Evolutionary conservation across 2,888 invertebrate species (phyloP).

Genomic region (Agrotis ipsilon): DNA sequence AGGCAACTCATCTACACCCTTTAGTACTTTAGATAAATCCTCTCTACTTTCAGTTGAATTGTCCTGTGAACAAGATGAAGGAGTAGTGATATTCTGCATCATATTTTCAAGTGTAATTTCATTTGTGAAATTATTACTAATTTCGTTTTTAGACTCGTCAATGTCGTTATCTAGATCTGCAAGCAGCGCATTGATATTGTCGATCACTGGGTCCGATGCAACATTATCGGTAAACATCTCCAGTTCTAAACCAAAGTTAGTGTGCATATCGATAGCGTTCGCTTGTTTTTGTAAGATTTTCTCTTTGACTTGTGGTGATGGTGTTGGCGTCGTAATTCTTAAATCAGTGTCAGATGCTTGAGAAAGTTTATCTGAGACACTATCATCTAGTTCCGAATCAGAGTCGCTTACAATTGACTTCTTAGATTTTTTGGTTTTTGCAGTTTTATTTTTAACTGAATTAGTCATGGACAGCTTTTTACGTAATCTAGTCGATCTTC

Average conservation of each 20-base stretch:
- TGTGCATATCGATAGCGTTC: conserved; percentile 45
- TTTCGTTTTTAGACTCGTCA: conserved; percentile 71
- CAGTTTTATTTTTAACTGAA: conserved; percentile 26
- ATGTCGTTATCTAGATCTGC: conserved; percentile 82
- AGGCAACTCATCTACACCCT: conserved; percentile 49
- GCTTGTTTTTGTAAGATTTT: conserved; percentile 31
- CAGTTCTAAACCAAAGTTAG: conserved; percentile 78
- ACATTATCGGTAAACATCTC: conserved; percentile 84
- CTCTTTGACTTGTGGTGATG: conserved; percentile 11
- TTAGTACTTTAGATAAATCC: conserved; percentile 65
- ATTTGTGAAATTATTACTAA: conserved; percentile 73
- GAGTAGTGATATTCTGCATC: conserved; percentile 73
- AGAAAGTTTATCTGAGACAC: conserved; percentile 19
- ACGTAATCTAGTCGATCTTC: conserved; percentile 74
- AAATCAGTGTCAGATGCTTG: conserved; percentile 1
- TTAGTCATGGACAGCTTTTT: conserved; percentile 62
- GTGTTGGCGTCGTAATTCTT: neutral
- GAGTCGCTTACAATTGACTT: conserved; percentile 74
- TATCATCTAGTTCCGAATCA: conserved; percentile 74
- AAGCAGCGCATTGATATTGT: conserved; percentile 83
- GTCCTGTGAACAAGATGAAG: conserved; percentile 48
- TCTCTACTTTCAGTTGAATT: conserved; percentile 66
- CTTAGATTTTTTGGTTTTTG: conserved; percentile 66
- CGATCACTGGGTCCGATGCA: conserved; percentile 78
- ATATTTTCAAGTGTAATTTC: conserved; percentile 78